Conservation (phyloP, 2,888 invertebrate species). For the Hyposoter dolosus region DNA sequence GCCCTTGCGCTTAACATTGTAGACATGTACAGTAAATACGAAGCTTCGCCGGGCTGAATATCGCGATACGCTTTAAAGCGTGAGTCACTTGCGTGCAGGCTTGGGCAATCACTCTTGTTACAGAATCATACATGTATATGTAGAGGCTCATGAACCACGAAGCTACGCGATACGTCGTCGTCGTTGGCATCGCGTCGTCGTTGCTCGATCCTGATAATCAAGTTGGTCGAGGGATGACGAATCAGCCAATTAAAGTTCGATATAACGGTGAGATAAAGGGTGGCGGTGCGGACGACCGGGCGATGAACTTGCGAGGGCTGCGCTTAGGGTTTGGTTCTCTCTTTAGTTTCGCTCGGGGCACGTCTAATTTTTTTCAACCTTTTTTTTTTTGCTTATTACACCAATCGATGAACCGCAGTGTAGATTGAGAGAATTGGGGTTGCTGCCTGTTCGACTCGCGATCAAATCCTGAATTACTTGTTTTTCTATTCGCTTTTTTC, state of each 20-base stretch:
- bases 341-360: constrained; percentile 51
- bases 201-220: constrained; percentile 83
- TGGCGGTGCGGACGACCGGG: constrained; percentile 66
- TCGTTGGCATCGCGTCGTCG: constrained; percentile 50
- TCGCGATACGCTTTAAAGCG: constrained; percentile 79
- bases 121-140: constrained; percentile 3
- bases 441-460: constrained; percentile 17
- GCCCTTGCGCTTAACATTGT: constrained; percentile 41
- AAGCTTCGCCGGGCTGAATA: constrained; percentile 62
- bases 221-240: constrained; percentile 84
- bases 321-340: constrained; percentile 53
- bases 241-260: constrained; percentile 84
- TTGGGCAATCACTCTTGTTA: constrained; percentile 64
- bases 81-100: constrained; percentile 83
- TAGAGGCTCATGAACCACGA: constrained; percentile 41
- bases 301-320: constrained; percentile 68
- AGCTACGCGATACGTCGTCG: constrained; percentile 79
- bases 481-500: constrained; percentile 6
- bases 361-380: constrained; percentile 33
- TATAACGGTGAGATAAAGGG: constrained; percentile 81
- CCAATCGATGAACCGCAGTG: constrained; percentile 46
- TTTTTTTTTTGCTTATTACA: constrained; percentile 47
- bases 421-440: constrained; percentile 31
- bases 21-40: constrained; percentile 44
- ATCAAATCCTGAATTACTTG: constrained; percentile 29